Conservation (phyloP, 2,797 vertebrate genomes). For the Neopelma chrysocephalum region DNA sequence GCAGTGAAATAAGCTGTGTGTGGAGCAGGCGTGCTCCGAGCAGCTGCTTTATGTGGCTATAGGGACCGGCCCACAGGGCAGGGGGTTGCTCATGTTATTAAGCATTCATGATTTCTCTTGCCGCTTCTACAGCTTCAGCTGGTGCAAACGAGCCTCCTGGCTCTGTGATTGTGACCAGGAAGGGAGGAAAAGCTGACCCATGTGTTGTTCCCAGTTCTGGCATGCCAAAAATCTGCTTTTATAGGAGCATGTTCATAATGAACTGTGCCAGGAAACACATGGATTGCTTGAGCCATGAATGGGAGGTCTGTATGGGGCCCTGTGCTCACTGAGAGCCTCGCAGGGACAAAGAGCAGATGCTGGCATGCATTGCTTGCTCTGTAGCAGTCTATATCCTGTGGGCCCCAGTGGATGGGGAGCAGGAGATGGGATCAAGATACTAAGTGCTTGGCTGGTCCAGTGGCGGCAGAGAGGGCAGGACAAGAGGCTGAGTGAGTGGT, state of each 20-base stretch:
- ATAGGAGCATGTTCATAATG: constrained; percentile 4
- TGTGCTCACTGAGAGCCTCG: not conserved
- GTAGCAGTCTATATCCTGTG: not conserved
- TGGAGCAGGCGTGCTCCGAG: not conserved
- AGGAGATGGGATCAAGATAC: not conserved
- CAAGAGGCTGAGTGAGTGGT: not conserved
- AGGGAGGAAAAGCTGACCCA: not conserved
- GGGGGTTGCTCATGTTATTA: not conserved
- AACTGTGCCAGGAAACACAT: constrained; percentile 56
- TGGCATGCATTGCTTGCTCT: rapidly evolving
- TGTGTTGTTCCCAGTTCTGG: not conserved
- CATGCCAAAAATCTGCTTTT: constrained; percentile 50
- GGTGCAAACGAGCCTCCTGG: not conserved
- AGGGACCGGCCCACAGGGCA: not conserved
- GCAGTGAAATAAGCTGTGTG: not conserved
- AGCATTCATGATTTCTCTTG: not conserved
- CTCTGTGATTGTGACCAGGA: not conserved
- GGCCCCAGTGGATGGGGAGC: not conserved
- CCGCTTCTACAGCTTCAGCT: not conserved
- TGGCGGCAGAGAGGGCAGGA: not conserved
- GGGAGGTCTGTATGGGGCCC: constrained; percentile 40
- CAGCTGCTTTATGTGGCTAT: not conserved
- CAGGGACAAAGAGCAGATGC: constrained; percentile 37
- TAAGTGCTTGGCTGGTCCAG: not conserved
- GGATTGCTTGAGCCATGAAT: not conserved